Evolutionary conservation across 1,140 invertebrate genomes (phyloP).

Genomic region (Frieseomelitta varia): DNA sequence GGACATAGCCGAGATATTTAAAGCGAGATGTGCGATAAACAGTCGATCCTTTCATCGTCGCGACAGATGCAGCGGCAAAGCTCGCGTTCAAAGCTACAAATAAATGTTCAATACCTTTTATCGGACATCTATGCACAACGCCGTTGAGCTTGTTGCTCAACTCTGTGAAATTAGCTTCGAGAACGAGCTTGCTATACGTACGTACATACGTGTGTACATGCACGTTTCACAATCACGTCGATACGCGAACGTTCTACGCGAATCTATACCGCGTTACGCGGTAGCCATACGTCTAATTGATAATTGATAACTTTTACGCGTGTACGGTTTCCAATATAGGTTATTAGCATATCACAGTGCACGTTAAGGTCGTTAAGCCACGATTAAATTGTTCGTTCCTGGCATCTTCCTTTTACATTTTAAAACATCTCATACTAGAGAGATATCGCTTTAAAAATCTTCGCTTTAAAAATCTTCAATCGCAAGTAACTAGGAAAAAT

Average conservation of each 20-base stretch:
- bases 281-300: constrained; percentile 8
- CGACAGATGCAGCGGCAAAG: not conserved
- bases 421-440: not conserved
- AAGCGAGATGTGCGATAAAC: constrained; percentile 26
- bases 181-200: not conserved
- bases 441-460: too few relatives aligned
- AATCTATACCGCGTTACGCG: not conserved
- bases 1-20: constrained; percentile 21
- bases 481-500: too few relatives aligned
- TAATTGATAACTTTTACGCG: constrained; percentile 41
- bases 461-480: not conserved
- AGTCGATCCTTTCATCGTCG: constrained; percentile 20
- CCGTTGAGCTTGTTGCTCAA: constrained; percentile 12
- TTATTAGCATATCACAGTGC: not conserved
- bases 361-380: too few relatives aligned
- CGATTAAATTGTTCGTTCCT: not conserved
- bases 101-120: constrained; percentile 57
- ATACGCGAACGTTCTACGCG: constrained; percentile 13
- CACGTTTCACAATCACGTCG: not conserved
- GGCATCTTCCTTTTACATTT: not conserved
- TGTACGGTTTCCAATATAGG: not conserved
- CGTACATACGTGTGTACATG: constrained; percentile 23
- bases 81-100: constrained; percentile 31
- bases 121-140: constrained; percentile 31
- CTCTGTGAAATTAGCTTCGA: constrained; percentile 49